phyloP scores from a whole-genome alignment of 1,140 invertebrate species.

The Tetramorium simillimum region DNA sequence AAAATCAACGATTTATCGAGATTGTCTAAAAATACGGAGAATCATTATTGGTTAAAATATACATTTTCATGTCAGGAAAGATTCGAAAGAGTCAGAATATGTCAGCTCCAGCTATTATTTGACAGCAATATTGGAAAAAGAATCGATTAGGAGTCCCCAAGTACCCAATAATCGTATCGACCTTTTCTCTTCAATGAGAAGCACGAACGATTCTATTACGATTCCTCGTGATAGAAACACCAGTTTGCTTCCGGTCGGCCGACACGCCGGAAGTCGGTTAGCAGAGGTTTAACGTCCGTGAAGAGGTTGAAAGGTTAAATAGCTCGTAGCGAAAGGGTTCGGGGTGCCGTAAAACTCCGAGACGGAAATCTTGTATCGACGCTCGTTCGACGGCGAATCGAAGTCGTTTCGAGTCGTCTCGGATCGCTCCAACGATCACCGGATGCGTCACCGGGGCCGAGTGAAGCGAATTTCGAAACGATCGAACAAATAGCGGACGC shows the following conservation, averaged over 20 bases:
- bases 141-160: constrained; percentile 14
- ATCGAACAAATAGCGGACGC: constrained; percentile 25
- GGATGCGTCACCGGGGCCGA: constrained; percentile 21
- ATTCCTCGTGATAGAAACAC: constrained; percentile 35
- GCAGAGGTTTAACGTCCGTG: constrained; percentile 57
- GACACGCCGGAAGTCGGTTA: constrained; percentile 52
- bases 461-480: constrained; percentile 27
- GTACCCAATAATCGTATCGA: constrained; percentile 3
- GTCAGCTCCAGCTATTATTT: not conserved
- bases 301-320: constrained; percentile 59
- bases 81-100: not conserved
- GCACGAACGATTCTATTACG: constrained; percentile 43
- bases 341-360: constrained; percentile 31
- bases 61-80: not conserved
- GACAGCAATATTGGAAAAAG: not conserved
- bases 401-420: constrained; percentile 23
- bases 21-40: not conserved
- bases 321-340: constrained; percentile 56
- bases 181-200: constrained; percentile 14
- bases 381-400: constrained; percentile 37
- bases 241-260: constrained; percentile 40
- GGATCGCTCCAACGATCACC: constrained; percentile 36
- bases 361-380: constrained; percentile 55
- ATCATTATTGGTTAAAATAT: not conserved
- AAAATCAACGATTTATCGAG: not conserved